Percentiles rank a stretch among this genome's conserved stretches.
These are phyloP conservation scores for Carcinoscorpius rotundicauda DNA, from an alignment of 1,140 invertebrate species.

Conservation along the genomic window DNA sequence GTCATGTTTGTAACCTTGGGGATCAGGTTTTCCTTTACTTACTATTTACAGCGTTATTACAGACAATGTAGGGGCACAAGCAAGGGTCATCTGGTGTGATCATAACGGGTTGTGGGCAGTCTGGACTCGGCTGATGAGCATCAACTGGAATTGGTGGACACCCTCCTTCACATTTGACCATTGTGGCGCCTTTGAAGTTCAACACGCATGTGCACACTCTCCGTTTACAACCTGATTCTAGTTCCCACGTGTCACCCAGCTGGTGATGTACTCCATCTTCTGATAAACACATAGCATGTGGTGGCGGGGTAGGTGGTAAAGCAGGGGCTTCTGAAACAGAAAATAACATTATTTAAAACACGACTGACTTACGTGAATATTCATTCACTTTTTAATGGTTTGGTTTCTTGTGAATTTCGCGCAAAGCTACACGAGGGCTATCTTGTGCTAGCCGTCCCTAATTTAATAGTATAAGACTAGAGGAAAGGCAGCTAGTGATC, in stretches of 20 bases:
- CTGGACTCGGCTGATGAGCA: conserved; percentile 19
- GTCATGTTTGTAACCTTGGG: too few species aligned
- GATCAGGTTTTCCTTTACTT: not conserved
- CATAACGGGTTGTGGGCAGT: conserved; percentile 23
- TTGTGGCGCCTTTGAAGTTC: conserved; percentile 19
- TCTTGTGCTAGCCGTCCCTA: too few species aligned
- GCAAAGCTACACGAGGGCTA: too few species aligned
- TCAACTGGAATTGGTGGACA: conserved; percentile 21
- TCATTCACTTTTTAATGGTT: too few species aligned
- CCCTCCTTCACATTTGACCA: conserved; percentile 22
- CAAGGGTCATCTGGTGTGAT: conserved; percentile 24
- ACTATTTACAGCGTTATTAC: conserved; percentile 22
- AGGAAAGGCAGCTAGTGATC: too few species aligned
- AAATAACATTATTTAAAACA: too few species aligned
- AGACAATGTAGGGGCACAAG: conserved; percentile 25
- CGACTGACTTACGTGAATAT: too few species aligned
- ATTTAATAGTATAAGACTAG: too few species aligned
- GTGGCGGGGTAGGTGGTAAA: not conserved
- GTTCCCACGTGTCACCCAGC: conserved; percentile 24
- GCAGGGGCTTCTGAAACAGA: too few species aligned
- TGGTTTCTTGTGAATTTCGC: too few species aligned
- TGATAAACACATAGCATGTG: not conserved
- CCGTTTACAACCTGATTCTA: conserved; percentile 17
- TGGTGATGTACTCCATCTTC: conserved; percentile 13
- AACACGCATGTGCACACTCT: conserved; percentile 22